Evolutionary conservation across 2,797 vertebrate genomes (phyloP).

Genomic region (Peromyscus attwateri): DNA sequence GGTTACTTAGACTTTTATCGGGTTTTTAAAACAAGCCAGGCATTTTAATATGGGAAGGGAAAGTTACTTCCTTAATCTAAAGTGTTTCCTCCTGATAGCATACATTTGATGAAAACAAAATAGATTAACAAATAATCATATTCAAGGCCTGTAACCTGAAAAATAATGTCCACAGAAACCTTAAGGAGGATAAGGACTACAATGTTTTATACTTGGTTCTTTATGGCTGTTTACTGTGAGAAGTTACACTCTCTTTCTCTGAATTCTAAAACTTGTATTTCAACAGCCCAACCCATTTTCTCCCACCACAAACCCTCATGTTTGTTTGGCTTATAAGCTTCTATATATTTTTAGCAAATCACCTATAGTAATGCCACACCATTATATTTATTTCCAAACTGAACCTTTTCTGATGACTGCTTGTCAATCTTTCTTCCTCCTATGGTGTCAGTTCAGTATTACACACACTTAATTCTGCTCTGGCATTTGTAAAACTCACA

Average conservation of each 20-base stretch:
- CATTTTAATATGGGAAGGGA: constrained; percentile 85
- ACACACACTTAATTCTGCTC: background rate
- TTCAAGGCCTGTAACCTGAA: constrained; percentile 41
- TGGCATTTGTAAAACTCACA: background rate
- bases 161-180: constrained; percentile 47
- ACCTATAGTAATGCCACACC: background rate
- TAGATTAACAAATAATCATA: constrained; percentile 53
- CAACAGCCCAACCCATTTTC: background rate
- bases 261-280: constrained; percentile 20
- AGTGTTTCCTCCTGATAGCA: constrained; percentile 87
- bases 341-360: background rate
- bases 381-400: background rate
- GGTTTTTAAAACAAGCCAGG: constrained; percentile 77
- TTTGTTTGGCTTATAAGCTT: background rate
- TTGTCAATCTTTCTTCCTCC: background rate
- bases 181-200: constrained; percentile 36
- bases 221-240: background rate
- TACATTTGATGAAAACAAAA: constrained; percentile 81
- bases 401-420: constrained; percentile 9
- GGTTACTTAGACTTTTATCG: constrained; percentile 81
- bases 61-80: constrained; percentile 84
- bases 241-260: background rate
- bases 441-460: too few relatives aligned
- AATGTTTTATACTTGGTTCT: background rate
- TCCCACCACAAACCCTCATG: background rate